Evolutionary conservation across 2,888 invertebrate species (phyloP).

Genomic region (Drymonia ruficornis): DNA sequence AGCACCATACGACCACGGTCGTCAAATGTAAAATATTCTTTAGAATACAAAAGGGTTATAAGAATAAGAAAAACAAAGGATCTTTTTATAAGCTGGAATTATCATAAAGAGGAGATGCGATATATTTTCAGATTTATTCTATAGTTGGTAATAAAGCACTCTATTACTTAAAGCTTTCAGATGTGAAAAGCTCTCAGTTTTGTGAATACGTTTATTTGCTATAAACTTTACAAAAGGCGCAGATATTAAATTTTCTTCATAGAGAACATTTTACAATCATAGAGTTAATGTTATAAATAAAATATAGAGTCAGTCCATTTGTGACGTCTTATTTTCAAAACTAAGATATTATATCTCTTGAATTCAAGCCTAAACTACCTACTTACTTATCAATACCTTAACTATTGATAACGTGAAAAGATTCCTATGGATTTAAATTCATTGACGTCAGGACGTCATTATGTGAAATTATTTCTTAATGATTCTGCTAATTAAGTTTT

Average conservation of each 20-base stretch:
- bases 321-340: too few relatives aligned
- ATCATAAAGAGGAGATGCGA: neutral
- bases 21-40: too few relatives aligned
- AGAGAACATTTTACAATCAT: too few relatives aligned
- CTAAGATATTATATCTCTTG: neutral
- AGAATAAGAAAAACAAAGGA: too few relatives aligned
- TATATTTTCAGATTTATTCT: neutral
- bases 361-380: neutral
- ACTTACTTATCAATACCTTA: neutral
- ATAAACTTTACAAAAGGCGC: slow-evolving; percentile 5
- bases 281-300: too few relatives aligned
- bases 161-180: neutral
- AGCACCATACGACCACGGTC: too few relatives aligned
- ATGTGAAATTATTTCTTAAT: neutral
- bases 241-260: neutral
- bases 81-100: too few relatives aligned
- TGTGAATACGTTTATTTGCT: slow-evolving; percentile 21
- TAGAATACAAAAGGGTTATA: too few relatives aligned
- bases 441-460: neutral
- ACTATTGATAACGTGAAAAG: neutral
- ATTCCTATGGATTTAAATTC: neutral
- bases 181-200: neutral
- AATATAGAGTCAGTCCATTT: too few relatives aligned
- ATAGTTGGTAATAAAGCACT: too few relatives aligned
- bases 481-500: neutral